Conservation (phyloP, 2,888 invertebrate genomes). For the Notodonta ziczac region DNA sequence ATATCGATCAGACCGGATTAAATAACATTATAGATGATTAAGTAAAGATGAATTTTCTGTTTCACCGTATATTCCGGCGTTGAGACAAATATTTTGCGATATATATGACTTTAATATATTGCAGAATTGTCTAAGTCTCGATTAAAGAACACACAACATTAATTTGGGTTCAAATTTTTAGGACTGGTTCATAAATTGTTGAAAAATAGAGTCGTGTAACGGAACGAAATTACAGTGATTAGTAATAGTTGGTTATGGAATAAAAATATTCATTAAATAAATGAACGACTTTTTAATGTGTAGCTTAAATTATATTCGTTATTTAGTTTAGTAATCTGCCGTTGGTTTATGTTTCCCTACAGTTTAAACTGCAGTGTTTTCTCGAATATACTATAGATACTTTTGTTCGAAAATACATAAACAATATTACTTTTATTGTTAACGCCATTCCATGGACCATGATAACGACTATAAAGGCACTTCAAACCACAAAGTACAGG, state of each 20-base stretch:
- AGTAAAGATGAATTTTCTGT: slow-evolving; percentile 5
- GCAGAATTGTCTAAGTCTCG: not conserved
- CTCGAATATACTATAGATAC: too few species aligned
- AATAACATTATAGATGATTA: slow-evolving; percentile 8
- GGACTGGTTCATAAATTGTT: not conserved
- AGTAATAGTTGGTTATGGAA: slow-evolving; percentile 14
- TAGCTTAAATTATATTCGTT: too few species aligned
- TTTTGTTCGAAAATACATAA: too few species aligned
- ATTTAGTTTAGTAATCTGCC: too few species aligned
- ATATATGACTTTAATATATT: not conserved
- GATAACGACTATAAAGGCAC: too few species aligned
- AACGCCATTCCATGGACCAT: too few species aligned
- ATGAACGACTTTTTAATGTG: too few species aligned
- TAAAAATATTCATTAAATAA: too few species aligned
- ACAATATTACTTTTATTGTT: not conserved
- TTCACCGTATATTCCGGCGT: not conserved
- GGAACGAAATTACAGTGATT: slow-evolving; percentile 11
- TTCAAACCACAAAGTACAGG: too few species aligned
- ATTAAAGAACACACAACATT: not conserved
- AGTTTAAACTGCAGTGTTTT: too few species aligned
- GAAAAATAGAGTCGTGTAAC: not conserved
- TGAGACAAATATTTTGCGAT: slow-evolving; percentile 2
- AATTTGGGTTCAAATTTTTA: not conserved
- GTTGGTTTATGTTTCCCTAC: too few species aligned
- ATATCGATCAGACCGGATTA: slow-evolving; percentile 26